Conservation (phyloP, 2,113 vertebrate species). For the Origma solitaria region DNA sequence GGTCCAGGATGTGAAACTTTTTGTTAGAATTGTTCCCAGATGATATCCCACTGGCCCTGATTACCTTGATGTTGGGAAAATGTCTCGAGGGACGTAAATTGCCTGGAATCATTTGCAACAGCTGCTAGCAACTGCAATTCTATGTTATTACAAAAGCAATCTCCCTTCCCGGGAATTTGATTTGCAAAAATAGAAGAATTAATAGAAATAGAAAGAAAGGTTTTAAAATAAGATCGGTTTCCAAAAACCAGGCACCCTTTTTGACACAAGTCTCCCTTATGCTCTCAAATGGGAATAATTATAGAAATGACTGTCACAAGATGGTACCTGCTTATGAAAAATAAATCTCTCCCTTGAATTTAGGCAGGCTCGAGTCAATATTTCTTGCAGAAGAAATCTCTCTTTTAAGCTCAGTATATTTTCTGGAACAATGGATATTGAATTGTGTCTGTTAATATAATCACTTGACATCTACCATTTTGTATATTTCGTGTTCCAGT, state of each 20-base stretch:
- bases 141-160: slow-evolving; percentile 66
- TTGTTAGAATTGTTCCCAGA: slow-evolving; percentile 50
- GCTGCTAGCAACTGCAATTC: slow-evolving; percentile 57
- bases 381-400: slow-evolving; percentile 46
- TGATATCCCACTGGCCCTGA: slow-evolving; percentile 59
- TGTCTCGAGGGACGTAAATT: slow-evolving; percentile 44
- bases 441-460: slow-evolving; percentile 62
- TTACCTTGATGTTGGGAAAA: slow-evolving; percentile 61
- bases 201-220: slow-evolving; percentile 42
- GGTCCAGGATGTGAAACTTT: slow-evolving; percentile 30
- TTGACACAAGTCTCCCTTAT: neutral
- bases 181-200: slow-evolving; percentile 60
- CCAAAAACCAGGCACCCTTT: neutral
- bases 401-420: slow-evolving; percentile 57
- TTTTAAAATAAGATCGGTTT: slow-evolving; percentile 13
- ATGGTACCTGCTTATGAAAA: slow-evolving; percentile 28
- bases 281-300: slow-evolving; percentile 29
- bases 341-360: slow-evolving; percentile 35
- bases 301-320: slow-evolving; percentile 10
- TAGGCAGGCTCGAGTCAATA: slow-evolving; percentile 26
- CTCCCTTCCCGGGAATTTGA: slow-evolving; percentile 48
- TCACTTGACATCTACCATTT: slow-evolving; percentile 58
- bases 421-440: slow-evolving; percentile 61
- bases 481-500: slow-evolving; percentile 52
- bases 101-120: slow-evolving; percentile 62